Evolutionary conservation across 2,113 vertebrate genomes (phyloP).

Genomic region (Macrotus californicus): DNA sequence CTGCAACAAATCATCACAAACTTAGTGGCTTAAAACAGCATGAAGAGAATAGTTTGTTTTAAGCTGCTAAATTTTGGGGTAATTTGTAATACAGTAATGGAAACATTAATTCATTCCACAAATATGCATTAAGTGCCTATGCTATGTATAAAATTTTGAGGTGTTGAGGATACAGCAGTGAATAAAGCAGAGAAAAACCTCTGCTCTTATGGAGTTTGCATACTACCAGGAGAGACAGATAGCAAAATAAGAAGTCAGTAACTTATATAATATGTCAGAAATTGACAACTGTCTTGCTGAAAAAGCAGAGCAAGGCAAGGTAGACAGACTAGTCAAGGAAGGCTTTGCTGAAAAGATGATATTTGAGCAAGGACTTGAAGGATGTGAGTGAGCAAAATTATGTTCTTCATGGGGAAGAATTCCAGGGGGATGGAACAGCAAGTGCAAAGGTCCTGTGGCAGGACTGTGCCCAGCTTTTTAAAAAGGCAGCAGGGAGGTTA

Average conservation of each 20-base stretch:
- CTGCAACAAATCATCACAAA: not conserved
- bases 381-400: not conserved
- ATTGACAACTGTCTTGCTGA: not conserved
- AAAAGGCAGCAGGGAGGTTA: not conserved
- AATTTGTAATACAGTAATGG: not conserved
- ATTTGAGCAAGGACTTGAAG: not conserved
- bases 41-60: not conserved
- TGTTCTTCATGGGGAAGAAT: not conserved
- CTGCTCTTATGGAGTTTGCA: not conserved
- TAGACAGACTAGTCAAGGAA: not conserved
- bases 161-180: not conserved
- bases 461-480: not conserved
- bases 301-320: not conserved
- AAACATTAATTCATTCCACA: not conserved
- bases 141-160: not conserved
- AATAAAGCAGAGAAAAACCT: not conserved
- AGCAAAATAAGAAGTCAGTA: not conserved
- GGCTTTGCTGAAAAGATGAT: not conserved
- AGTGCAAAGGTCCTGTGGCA: not conserved
- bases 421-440: not conserved
- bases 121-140: not conserved
- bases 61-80: not conserved
- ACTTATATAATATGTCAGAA: not conserved
- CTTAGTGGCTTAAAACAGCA: not conserved
- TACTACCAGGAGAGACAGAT: not conserved